These are phyloP conservation scores for Lampris megalopsis DNA, from an alignment of 2,113 vertebrate genomes.

Conservation along the genomic window DNA sequence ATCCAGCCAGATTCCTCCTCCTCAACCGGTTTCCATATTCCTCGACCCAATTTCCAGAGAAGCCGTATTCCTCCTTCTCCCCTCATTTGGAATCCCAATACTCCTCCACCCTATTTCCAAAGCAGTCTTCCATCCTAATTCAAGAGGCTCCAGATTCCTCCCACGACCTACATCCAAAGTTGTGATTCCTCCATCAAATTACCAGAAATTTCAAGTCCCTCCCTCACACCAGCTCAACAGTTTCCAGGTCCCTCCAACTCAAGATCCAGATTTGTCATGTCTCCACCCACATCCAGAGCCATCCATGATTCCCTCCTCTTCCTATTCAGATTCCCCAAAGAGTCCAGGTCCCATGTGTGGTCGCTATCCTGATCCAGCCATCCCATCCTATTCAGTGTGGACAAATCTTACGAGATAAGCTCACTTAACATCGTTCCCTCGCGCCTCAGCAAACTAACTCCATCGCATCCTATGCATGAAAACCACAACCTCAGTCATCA, in stretches of 20 bases:
- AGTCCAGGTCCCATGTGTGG: too few species aligned
- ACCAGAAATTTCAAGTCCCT: background rate
- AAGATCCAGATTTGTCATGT: background rate
- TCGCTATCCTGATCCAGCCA: background rate
- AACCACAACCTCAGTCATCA: too few species aligned
- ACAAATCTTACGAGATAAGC: too few species aligned
- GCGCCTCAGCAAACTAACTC: too few species aligned
- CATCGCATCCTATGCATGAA: too few species aligned
- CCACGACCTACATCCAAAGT: background rate
- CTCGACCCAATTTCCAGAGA: background rate
- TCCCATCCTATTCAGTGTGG: background rate
- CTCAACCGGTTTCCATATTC: background rate
- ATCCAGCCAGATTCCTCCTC: too few species aligned
- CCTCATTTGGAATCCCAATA: background rate
- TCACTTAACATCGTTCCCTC: too few species aligned
- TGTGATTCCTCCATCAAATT: background rate
- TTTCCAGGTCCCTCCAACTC: background rate
- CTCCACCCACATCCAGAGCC: background rate
- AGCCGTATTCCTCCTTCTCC: background rate
- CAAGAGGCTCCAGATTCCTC: too few species aligned
- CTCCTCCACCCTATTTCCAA: background rate
- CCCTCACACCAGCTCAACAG: conserved; percentile 3
- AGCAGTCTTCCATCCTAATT: background rate
- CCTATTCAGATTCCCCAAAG: background rate
- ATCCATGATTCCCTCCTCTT: background rate